Base-by-base conservation (phyloP, 1,140 invertebrate genomes). In the Drosophila hydei region DNA sequence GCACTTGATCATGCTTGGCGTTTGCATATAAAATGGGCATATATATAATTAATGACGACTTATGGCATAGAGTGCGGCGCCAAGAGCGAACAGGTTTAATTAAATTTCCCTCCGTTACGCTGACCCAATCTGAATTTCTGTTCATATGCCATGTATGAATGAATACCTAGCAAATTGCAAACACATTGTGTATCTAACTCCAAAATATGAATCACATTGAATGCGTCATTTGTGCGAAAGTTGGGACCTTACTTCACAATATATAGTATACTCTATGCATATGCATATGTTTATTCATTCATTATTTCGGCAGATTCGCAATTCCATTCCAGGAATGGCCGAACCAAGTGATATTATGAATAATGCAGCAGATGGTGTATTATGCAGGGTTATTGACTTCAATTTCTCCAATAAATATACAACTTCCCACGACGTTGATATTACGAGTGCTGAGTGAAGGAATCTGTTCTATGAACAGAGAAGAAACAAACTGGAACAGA, bases 21-120 rank as follows among this genome's bases (percentile, higher is more conserved):
- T n/a, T n/a, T n/a, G n/a, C n/a, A n/a, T n/a, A n/a, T n/a, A n/a
- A n/a, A n/a, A n/a, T n/a, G n/a, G n/a, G n/a, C n/a, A n/a, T n/a
- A n/a, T 51, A 55, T 70, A 75, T 75, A 85, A 87, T 87, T 87
- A 87, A 87, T 80, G 77, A 63, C 76, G 61, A 87, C 77, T 80
- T 80, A 77, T 77, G 58, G 43, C 63, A 68, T 36, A 69, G 11
- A 50, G 14, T 9, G 48, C 36, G 60, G 42, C 43, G 52, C 21
- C 45, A 42, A 27, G 43, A 45, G 43, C 21, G 71, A 77, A 83
- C 81, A 71, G 77, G 80, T 87, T 51, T 51, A 27, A 51, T 33
- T 51, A 16, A 30, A 14, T 51, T 73, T 59, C 61, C 43, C 52
- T 25, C 12, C 7, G 38, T 12, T 14, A 4, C 9, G 0, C n/a